Base-by-base conservation (phyloP, 1,140 invertebrate species). In the Littorina saxatilis region DNA sequence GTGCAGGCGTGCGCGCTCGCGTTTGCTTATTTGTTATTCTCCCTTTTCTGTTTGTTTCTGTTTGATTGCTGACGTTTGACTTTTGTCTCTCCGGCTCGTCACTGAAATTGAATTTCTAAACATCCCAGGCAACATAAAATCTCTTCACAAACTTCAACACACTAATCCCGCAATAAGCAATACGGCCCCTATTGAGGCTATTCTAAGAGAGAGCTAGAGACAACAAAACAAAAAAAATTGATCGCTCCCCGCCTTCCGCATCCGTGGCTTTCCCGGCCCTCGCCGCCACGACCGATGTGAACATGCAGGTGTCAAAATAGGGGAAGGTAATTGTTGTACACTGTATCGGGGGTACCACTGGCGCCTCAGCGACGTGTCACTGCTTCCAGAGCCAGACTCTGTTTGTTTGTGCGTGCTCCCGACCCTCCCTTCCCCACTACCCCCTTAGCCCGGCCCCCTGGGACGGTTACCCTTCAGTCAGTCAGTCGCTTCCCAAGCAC, bases 311-410 rank as follows among this genome's bases (percentile, higher is more conserved):
- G 70, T 73, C 37, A 39, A 73, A 73, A 73, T 73, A 73, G 43
- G n/a, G 70, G 70, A 17, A 39, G 70, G 40, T 73, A 73, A 73
- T 73, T 73, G 70, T 73, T 73, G 70, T 37, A 73, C 70, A 73
- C 39, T 73, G 70, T 73, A 73, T 40, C 70, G 39, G 70, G 40
- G 40, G 70, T 43, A 20, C 23, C 37, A 3, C 37, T 73, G 70
- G 70, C 70, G 70, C 70, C 70, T 15, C 17, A n/a, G 4, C 20
- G 70, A 27, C 70, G 70, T 73, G 70, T 73, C 70, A 73, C 23
- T 20, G 11, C 23, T 47, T 47, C 43, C 70, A 23, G 70, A 4
- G n/a, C 70, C 70, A 4, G 70, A 39, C 70, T 40, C 37, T 73
- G 70, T 73, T 73, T 73, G 70, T 73, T 73, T 73, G 70, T 73